These are phyloP conservation scores for Lycopodina hypogea DNA, from an alignment of 37 sponge, comb jelly and placozoan genomes.

Conservation along the genomic window DNA sequence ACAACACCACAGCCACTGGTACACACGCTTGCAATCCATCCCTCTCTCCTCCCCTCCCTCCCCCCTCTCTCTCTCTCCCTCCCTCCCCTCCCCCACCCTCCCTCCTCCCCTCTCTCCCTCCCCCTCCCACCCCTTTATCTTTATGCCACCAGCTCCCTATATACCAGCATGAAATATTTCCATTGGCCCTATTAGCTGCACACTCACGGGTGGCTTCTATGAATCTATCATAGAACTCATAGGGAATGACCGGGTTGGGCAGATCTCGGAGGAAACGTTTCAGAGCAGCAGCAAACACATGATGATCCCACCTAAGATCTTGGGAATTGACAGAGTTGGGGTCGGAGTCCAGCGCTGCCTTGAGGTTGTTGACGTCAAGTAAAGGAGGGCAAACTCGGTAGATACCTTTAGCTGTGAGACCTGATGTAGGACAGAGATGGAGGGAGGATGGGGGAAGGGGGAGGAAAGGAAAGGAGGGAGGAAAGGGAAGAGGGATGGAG, in stretches of 20 bases:
- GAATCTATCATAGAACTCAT: conserved; percentile 59
- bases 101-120: no score
- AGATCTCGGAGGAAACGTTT: conserved; percentile 85
- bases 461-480: not conserved
- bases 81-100: no score
- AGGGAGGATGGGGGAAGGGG: not conserved
- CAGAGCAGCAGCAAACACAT: conserved; percentile 58
- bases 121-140: no score
- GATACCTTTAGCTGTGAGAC: conserved; percentile 58
- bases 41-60: no score
- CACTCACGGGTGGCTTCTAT: conserved; percentile 60
- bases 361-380: conserved; percentile 44
- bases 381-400: conserved; percentile 63
- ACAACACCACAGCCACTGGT: no score
- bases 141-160: no score
- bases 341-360: conserved; percentile 50
- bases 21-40: no score
- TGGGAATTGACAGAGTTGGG: conserved; percentile 13
- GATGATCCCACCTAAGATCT: conserved; percentile 42
- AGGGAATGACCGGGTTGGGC: conserved; percentile 78
- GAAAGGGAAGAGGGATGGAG: not conserved
- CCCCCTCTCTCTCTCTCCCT: no score
- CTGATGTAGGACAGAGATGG: conserved; percentile 8
- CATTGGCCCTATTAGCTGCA: no score
- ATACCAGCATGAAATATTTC: no score